These are phyloP conservation scores for Acleris emargana DNA, from an alignment of 2,888 invertebrate species.

Conservation along the genomic window DNA sequence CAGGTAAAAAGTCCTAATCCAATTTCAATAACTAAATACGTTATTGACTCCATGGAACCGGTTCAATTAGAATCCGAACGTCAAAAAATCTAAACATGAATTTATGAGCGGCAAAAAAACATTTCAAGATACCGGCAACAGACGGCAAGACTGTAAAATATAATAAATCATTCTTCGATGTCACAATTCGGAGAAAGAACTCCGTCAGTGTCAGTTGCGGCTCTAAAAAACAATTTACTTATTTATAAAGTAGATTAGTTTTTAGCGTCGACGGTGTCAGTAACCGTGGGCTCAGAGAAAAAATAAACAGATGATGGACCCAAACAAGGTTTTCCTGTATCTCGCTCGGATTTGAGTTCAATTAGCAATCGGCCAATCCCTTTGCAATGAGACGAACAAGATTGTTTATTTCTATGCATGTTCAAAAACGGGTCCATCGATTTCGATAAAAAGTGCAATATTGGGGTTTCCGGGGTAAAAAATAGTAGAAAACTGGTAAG, in stretches of 20 bases:
- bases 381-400: no score
- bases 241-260: conserved; percentile 3
- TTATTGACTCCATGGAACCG: conserved; percentile 24
- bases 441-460: no score
- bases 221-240: conserved; percentile 1
- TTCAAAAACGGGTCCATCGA: no score
- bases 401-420: no score
- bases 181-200: conserved; percentile 6
- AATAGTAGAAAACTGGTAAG: no score
- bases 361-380: no score
- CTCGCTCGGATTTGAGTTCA: no score
- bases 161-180: conserved; percentile 21
- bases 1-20: conserved; percentile 20
- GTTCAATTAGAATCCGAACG: conserved; percentile 19
- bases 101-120: conserved; percentile 22
- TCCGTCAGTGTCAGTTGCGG: neutral
- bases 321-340: no score
- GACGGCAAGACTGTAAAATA: conserved; percentile 12
- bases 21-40: conserved; percentile 23
- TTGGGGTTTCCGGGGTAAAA: no score
- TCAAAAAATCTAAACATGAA: conserved; percentile 23
- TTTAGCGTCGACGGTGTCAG: neutral
- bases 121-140: conserved; percentile 14
- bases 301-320: no score
- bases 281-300: no score